These are phyloP conservation scores for Agonopterix alstromeriana DNA, from an alignment of 2,888 invertebrate genomes.

Conservation along the genomic window DNA sequence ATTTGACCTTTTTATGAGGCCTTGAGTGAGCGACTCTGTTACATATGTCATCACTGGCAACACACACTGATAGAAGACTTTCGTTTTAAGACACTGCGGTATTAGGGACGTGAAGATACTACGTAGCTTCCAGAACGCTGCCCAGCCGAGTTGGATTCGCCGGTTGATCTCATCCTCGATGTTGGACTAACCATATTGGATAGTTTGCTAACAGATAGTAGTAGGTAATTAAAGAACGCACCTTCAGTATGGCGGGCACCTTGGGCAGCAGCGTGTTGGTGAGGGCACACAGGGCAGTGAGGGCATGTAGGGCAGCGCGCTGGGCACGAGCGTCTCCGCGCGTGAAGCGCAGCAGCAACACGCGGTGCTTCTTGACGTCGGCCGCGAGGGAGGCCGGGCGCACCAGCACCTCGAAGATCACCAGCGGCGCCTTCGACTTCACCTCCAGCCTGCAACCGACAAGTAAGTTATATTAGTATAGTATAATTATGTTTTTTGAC, in stretches of 20 bases:
- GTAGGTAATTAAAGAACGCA: slow-evolving; percentile 27
- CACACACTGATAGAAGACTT: no score
- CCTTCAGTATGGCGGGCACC: slow-evolving; percentile 92
- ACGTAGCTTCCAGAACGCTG: no score
- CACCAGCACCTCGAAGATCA: slow-evolving; percentile 94
- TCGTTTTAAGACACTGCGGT: no score
- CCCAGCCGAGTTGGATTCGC: no score
- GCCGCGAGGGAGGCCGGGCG: slow-evolving; percentile 80
- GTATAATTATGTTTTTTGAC: no score
- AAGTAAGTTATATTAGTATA: no score
- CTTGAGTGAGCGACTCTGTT: no score
- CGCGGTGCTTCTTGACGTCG: slow-evolving; percentile 86
- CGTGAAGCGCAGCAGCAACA: slow-evolving; percentile 87
- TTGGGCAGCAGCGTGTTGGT: slow-evolving; percentile 90
- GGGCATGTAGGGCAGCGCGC: slow-evolving; percentile 94
- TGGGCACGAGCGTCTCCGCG: slow-evolving; percentile 88
- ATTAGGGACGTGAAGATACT: no score
- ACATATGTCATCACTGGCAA: no score
- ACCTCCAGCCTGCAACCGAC: slow-evolving; percentile 84
- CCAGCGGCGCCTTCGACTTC: slow-evolving; percentile 93
- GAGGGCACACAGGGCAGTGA: slow-evolving; percentile 93
- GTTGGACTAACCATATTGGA: no score
- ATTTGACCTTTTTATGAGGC: no score
- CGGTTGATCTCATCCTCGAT: no score
- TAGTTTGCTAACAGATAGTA: background rate